A percentile compares a stretch with the other conserved stretches of the same genome.
These are phyloP conservation scores for Drosophila limbata DNA, from an alignment of 2,888 invertebrate species.

Conservation along the genomic window DNA sequence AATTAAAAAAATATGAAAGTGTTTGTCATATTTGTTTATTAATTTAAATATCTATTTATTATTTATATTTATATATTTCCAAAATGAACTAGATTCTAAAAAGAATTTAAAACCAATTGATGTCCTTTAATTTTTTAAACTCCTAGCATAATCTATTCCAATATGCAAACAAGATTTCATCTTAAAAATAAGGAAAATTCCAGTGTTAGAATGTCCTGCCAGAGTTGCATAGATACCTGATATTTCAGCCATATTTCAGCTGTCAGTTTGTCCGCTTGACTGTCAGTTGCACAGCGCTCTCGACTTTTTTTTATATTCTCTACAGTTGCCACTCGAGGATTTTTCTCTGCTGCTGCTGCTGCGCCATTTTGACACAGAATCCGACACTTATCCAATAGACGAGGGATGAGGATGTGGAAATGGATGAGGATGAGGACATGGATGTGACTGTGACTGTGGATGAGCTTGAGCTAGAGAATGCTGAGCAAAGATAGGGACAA, in stretches of 20 bases:
- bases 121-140: no score
- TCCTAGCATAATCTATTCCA: no score
- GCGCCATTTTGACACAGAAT: conserved; percentile 75
- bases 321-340: conserved; percentile 64
- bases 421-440: not conserved
- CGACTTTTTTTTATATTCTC: conserved; percentile 32
- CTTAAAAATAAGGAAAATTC: not conserved
- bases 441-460: not conserved
- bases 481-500: conserved; percentile 46
- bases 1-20: no score
- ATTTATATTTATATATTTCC: no score
- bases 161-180: not conserved
- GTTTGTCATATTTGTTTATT: no score
- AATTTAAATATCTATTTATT: no score
- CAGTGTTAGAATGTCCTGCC: conserved; percentile 5
- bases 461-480: conserved; percentile 17
- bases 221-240: conserved; percentile 38
- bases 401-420: conserved; percentile 6
- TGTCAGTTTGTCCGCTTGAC: conserved; percentile 38
- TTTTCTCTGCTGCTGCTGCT: conserved; percentile 49
- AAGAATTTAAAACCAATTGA: no score
- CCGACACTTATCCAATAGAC: conserved; percentile 45
- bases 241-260: conserved; percentile 53
- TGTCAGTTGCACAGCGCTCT: conserved; percentile 62
- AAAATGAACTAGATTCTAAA: no score